Base-by-base conservation (phyloP, 1,140 invertebrate genomes). In the Dendroctonus valens region DNA sequence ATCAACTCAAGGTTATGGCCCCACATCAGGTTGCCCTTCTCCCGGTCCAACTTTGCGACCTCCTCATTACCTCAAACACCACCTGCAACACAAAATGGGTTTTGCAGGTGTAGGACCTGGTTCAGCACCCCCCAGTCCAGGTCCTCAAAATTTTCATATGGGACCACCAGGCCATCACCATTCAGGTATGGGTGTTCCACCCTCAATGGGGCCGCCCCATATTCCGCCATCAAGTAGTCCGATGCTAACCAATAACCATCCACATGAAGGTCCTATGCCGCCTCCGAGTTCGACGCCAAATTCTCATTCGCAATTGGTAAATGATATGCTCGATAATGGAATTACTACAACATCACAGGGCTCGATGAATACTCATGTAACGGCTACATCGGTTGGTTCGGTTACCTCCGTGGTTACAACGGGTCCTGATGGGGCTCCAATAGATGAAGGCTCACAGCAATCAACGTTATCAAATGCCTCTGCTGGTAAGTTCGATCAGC, bases 381-480 rank as follows among this genome's bases (percentile, higher is more conserved):
- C 72, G 7, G 66, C 74, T 8, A 68, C 75, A n/a, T 70, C 76
- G 38, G 73, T 72, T 63, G 84, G 85, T 73, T 87, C 89, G 15
- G 90, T 92, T 63, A 92, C 91, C n/a, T 89, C 89, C 51, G 87
- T 93, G 59, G 89, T 92, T 70, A 92, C 91, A 62, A 93, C 91
- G 48, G 92, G 92, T 26, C 91, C 92, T 4, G 92, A 94, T 82
- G 92, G 92, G 46, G 86, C 91, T 54, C 86, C 89, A 37, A 83
- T 94, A 65, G 92, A 95, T 79, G 93, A 95, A 80, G 92, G 89
- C 69, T 93, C 91, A 71, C 93, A 95, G 75, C 93, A 95, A 78
- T 94, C 92, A 69, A 95, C 92, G 65, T 83, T 94, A 60, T 94
- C 91, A 53, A 94, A 94, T 80, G 91, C 92, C 49, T 94, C 92